Evolutionary conservation across 2,113 vertebrate genomes (phyloP).

Genomic region (Nymphicus hollandicus): DNA sequence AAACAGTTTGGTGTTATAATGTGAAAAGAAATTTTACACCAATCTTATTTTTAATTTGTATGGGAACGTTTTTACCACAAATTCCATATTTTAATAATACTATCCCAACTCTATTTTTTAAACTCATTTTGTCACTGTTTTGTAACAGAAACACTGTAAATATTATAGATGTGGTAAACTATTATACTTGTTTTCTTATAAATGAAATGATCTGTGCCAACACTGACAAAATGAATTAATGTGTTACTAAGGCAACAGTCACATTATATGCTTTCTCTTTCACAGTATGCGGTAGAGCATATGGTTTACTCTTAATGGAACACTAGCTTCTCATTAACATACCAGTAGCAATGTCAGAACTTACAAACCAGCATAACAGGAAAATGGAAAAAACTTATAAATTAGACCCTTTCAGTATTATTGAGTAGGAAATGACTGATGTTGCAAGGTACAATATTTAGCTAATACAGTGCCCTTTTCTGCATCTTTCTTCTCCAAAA

Average conservation of each 20-base stretch:
- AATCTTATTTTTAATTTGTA: slow-evolving; percentile 73
- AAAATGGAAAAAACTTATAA: slow-evolving; percentile 81
- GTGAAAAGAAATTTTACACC: slow-evolving; percentile 73
- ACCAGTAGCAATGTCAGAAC: slow-evolving; percentile 86
- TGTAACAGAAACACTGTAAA: slow-evolving; percentile 92
- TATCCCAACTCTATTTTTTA: slow-evolving; percentile 83
- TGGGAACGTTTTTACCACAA: slow-evolving; percentile 68
- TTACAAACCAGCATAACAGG: slow-evolving; percentile 81
- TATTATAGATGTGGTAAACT: slow-evolving; percentile 92
- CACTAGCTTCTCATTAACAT: slow-evolving; percentile 88
- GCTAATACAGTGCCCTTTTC: slow-evolving; percentile 76
- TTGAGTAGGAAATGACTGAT: slow-evolving; percentile 81
- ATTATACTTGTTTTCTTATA: slow-evolving; percentile 91
- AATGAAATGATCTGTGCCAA: slow-evolving; percentile 89
- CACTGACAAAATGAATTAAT: slow-evolving; percentile 90
- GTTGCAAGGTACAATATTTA: slow-evolving; percentile 81
- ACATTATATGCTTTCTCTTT: slow-evolving; percentile 90
- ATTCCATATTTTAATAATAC: slow-evolving; percentile 80
- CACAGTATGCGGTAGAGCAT: slow-evolving; percentile 86
- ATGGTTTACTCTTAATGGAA: slow-evolving; percentile 88
- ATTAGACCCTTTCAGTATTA: slow-evolving; percentile 81
- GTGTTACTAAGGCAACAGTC: slow-evolving; percentile 97
- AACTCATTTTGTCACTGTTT: slow-evolving; percentile 89
- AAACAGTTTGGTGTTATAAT: slow-evolving; percentile 75
- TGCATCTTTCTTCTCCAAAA: slow-evolving; percentile 65